Evolutionary conservation across 2,113 vertebrate species (phyloP), one percentile per base, ranked within the genome.

Genomic region (Scophthalmus maximus): DNA sequence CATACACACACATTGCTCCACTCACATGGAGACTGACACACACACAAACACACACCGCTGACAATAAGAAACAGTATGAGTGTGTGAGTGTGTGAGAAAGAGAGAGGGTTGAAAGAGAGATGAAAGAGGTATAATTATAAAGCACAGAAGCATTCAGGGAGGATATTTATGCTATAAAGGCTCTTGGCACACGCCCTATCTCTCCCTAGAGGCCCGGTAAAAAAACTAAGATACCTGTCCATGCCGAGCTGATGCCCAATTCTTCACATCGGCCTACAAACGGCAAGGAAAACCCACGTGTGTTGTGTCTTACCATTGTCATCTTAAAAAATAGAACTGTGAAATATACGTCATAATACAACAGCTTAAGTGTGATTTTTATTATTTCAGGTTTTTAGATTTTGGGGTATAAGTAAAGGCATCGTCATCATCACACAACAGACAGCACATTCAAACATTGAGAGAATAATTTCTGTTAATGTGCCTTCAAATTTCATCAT

Each of bases 161-260:
- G 58, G 51, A 86, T 86, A 84, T 86, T 85, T 87, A 89, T 76
- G 73, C 88, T 72, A 80, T 86, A 68, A 89, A 85, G 84, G 73
- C 72, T 55, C 52, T 76, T 85, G 76, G 86, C 83, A 77, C 36
- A 51, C 29, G 73, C 64, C 65, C 15, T 11, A 51, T 68, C 64
- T 78, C 58, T 82, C 68, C 68, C 79, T 69, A 22, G 53, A 83
- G 82, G 18, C 63, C 36, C 12, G 32, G 20, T 0, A 12, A 42
- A 17, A 63, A 71, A 56, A 42, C 29, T 42, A 76, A 73, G 64
- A 42, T 51, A 63, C 38, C 0, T 3, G 22, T 44, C 61, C 38
- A 34, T 56, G 73, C 58, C 73, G n/a, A 81, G 73, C 71, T 82
- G 63, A 75, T 78, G 40, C 50, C 55, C 52, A 36, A 58, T 62